Evolutionary conservation across 2,797 vertebrate species (phyloP), one percentile per base, ranked within the genome.

Genomic region (Hypotaenidia okinawae): DNA sequence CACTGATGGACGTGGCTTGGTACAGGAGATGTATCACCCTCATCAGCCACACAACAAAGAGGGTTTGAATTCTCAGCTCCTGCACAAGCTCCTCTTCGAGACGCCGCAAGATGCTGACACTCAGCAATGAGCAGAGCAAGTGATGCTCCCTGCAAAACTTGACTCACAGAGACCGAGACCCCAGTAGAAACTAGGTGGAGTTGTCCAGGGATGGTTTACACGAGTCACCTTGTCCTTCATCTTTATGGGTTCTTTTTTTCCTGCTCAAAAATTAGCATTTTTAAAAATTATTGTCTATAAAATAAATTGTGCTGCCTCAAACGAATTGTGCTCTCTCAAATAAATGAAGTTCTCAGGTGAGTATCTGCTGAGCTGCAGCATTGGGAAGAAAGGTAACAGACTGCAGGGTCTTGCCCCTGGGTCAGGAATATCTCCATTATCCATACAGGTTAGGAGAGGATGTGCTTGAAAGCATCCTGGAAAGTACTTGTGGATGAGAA

Each of bases 51-150:
- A 39, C 12, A 73, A 30, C 35, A 30, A 79, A 54, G 55, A 63
- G 49, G 33, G 41, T 35, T 51, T 1, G 1, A 43, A 62, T 72
- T 49, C 55, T 39, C 49, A 57, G 35, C 25, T 72, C 54, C 58
- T 33, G 33, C 57, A 49, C 1, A 0, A 23, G 78, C 51, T 87
- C 51, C 35, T 75, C 2, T 1, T 9, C 2, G 2, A 69, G 35
- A 41, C 1, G 2, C 9, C 5, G 1, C 1, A 0, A 22, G 67
- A 37, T 9, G 10, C 32, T 28, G 54, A 67, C 3, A 49, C 39
- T 67, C 51, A 57, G n/a, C 30, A 27, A 45, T 0, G 27, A 76
- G 57, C 66, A n/a, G 21, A 69, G 19, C 67, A 69, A 43, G 43
- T 43, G 43, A 68, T 4, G 6, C 5, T 62, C 14, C 47, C 25